Base-by-base conservation (phyloP, 2,797 vertebrate genomes). In the Crocodylus rhombifer region DNA sequence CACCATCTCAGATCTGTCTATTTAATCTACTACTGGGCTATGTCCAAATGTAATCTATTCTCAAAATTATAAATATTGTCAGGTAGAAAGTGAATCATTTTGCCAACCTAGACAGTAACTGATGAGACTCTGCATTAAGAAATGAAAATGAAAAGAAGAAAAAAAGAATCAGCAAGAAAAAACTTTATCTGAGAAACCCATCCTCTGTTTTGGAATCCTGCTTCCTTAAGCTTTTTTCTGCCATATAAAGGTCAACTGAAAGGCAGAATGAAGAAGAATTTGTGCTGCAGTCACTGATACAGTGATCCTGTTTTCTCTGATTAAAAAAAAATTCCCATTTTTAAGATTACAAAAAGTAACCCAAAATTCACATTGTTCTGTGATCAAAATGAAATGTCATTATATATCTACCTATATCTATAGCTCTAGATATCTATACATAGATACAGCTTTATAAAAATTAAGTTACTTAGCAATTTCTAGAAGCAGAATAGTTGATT, bases 201-300 rank as follows among this genome's bases (percentile, higher is more conserved):
- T 51, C 9, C 65, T 73, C 16, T 81, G 88, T 65, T 84, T 63
- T 80, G 5, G 20, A 83, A 74, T 65, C 84, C 92, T 90, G 75
- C 60, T 89, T 94, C 93, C 93, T 75, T 57, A 87, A 90, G 80
- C 28, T 94, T 89, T 88, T 80, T 80, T 93, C 84, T 84, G 76
- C 80, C 89, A 28, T n/a, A 20, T 87, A 89, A 51, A 93, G 30
- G 25, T 81, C 13, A 91, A 82, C 26, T 42, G 36, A 73, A 73
- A 73, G 42, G 28, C 15, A 91, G 74, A 96, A 89, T 78, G 87
- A 92, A 92, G 78, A 84, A 62, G 91, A 82, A 89, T 84, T 95
- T 95, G 64, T 75, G 64, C 60, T 69, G 91, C 81, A 95, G 7
- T 51, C 7, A 51, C 42, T 42, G 15, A 7, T 51, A 51, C 13